Conservation (phyloP, 2,888 invertebrate genomes). For the Perdita meconis region DNA sequence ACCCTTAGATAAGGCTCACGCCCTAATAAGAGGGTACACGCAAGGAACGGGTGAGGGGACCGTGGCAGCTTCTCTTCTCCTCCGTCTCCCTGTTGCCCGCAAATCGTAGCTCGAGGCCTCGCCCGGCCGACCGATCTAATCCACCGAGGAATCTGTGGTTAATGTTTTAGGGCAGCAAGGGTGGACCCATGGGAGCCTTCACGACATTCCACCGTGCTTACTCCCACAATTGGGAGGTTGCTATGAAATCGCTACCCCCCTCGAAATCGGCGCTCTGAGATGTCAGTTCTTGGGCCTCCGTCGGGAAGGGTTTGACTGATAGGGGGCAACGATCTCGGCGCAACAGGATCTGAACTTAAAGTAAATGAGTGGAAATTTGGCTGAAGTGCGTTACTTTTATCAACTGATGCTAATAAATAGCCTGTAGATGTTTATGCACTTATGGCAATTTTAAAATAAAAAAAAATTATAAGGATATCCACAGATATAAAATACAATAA, state of each 20-base stretch:
- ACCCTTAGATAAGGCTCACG: constrained; percentile 84
- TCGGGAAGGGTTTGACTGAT: not conserved
- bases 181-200: constrained; percentile 52
- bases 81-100: constrained; percentile 62
- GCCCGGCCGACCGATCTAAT: constrained; percentile 71
- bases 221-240: constrained; percentile 72
- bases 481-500: no score
- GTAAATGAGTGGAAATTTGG: not conserved
- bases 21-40: constrained; percentile 84
- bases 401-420: no score
- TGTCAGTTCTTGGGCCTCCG: constrained; percentile 16
- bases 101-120: constrained; percentile 69
- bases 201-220: constrained; percentile 72
- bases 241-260: constrained; percentile 59
- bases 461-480: no score
- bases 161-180: constrained; percentile 75
- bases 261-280: constrained; percentile 39
- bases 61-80: constrained; percentile 67
- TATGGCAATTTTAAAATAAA: no score
- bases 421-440: no score
- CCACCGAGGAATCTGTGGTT: constrained; percentile 77
- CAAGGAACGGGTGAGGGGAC: constrained; percentile 60
- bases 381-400: not conserved
- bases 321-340: not conserved
- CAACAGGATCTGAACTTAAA: not conserved